Evolutionary conservation across 2,113 vertebrate genomes (phyloP).

Genomic region (Cranoglanis bouderius): DNA sequence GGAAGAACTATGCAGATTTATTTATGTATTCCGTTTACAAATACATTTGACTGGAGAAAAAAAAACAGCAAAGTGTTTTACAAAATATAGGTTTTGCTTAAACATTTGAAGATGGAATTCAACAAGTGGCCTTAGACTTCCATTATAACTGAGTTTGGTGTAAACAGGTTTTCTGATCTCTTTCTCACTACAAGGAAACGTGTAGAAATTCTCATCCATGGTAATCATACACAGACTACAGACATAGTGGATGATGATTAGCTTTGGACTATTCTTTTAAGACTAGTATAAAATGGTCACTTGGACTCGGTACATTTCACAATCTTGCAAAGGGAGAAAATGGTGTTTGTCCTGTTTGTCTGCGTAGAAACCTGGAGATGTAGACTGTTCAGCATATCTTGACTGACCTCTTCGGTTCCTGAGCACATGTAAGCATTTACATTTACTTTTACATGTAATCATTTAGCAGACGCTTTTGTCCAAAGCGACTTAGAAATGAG

Average conservation of each 20-base stretch:
- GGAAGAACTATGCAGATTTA: neutral
- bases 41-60: neutral
- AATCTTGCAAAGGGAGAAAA: constrained; percentile 27
- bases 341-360: neutral
- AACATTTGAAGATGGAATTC: neutral
- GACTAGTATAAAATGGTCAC: neutral
- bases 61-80: neutral
- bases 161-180: neutral
- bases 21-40: neutral
- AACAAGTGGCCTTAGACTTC: too few species aligned
- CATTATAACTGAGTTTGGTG: neutral
- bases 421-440: neutral
- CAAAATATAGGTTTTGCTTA: neutral
- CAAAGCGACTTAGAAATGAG: too few species aligned
- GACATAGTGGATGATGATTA: neutral
- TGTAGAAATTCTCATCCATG: neutral
- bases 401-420: constrained; percentile 7
- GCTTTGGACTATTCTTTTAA: neutral
- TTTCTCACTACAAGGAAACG: neutral
- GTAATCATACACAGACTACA: neutral
- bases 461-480: too few species aligned
- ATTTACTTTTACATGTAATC: too few species aligned
- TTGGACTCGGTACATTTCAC: constrained; percentile 46
- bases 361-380: neutral
- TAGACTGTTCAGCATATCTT: neutral